Base-by-base conservation (phyloP, 2,888 invertebrate genomes). In the Clanis bilineata region DNA sequence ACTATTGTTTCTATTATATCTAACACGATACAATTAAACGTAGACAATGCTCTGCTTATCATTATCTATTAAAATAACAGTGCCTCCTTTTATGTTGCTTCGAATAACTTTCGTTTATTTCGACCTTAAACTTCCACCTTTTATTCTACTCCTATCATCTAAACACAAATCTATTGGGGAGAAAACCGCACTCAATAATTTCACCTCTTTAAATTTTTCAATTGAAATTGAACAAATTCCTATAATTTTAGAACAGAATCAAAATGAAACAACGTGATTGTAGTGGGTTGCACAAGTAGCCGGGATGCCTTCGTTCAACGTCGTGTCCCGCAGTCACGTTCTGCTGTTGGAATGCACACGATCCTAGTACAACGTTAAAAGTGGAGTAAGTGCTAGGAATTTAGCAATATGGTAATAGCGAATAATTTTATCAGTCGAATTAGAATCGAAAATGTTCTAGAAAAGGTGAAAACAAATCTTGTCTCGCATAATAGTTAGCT, bases 291-390 rank as follows among this genome's bases (percentile, higher is more conserved):
- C 51, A 51, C 51, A 51, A 51, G 28, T 51, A 3, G 18, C 32
- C 28, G 32, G 38, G 58, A 18, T 39, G 25, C 39, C 25, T 58
- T 18, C n/a, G 25, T 12, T 28, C 7, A 25, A n/a, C 44, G 36
- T 57, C 60, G 57, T 61, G 61, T 22, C 58, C 28, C 21, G 25
- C 18, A 58, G 55, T 61, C 61, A 61, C 61, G 61, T 36, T 56
- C 38, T 39, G 10, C 51, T 9, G 47, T 9, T 15, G 28, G 25
- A 28, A 51, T 51, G 51, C 51, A 22, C 22, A 2, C 44, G 9
- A 10, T 22, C 2, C 41, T 36, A 36, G 10, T 12, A 36, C 36
- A 12, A 10, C 51, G 28, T 32, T 51, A 18, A 28, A 28, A 51
- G 10, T 51, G 18, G 51, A 51, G 32, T 51, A 32, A 18, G 10